These are phyloP conservation scores for Xerus rutilus DNA, from an alignment of 2,797 vertebrate genomes.

Conservation along the genomic window DNA sequence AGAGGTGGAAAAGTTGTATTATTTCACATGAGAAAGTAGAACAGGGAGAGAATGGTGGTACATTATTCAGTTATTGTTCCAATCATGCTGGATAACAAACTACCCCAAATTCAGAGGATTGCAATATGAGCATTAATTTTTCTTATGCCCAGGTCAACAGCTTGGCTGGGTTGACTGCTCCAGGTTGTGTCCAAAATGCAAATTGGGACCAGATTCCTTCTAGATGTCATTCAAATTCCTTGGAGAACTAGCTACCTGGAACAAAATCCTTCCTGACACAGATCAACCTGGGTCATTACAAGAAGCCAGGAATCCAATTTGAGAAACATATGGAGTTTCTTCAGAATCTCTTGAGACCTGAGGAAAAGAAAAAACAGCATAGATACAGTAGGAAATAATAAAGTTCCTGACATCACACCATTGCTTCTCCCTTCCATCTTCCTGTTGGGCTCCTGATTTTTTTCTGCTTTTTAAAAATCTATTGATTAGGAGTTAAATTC, in stretches of 20 bases:
- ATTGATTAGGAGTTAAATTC: background rate
- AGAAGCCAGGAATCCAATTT: background rate
- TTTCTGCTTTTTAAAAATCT: background rate
- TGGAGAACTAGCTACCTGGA: background rate
- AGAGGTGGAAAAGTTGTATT: background rate
- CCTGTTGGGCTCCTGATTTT: background rate
- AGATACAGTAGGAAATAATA: background rate
- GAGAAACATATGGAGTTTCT: background rate
- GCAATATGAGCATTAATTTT: background rate
- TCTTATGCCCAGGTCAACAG: background rate
- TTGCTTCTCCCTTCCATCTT: background rate
- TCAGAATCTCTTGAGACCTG: background rate
- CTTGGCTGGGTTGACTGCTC: background rate
- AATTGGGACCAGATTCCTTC: background rate
- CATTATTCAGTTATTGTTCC: background rate
- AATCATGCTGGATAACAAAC: background rate
- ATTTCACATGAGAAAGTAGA: background rate
- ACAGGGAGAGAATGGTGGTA: background rate
- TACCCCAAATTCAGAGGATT: background rate
- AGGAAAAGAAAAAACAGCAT: background rate
- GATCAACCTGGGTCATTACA: background rate
- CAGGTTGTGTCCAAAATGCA: background rate
- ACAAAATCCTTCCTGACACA: conserved; percentile 8
- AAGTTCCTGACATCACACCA: background rate
- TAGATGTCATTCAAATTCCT: background rate